Percentiles rank a stretch among this genome's conserved stretches.
Evolutionary conservation across 2,888 invertebrate species (phyloP).

Genomic region (Sinopyrophorus schimmeli): DNA sequence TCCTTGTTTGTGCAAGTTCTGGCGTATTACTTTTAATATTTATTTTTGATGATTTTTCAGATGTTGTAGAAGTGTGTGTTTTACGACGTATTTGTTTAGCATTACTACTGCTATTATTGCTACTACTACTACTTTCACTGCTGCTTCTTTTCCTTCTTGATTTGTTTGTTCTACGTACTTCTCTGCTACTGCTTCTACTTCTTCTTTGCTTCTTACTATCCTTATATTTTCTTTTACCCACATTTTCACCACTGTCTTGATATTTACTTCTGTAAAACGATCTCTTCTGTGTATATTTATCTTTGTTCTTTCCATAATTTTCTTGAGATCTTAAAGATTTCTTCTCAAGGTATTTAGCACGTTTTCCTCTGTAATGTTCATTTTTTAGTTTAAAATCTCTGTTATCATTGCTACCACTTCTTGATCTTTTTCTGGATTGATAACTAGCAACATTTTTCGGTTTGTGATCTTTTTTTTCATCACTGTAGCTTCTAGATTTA

Average conservation of each 20-base stretch:
- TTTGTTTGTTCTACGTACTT: conserved; percentile 6
- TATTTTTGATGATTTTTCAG: no score
- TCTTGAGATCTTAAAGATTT: no score
- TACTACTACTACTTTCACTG: conserved; percentile 1
- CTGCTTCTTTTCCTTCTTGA: conserved; percentile 8
- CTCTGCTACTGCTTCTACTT: conserved; percentile 17
- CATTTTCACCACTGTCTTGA: no score
- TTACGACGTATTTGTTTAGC: background rate
- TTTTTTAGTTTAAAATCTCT: background rate
- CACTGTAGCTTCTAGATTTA: background rate
- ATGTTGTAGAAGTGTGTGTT: background rate
- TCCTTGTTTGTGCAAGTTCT: no score
- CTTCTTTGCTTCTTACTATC: no score
- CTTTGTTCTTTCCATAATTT: no score
- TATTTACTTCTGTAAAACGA: no score
- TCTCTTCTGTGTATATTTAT: no score
- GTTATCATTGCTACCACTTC: background rate
- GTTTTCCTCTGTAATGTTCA: background rate
- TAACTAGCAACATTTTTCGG: background rate
- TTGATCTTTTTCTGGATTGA: conserved; percentile 6
- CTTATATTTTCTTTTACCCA: conserved; percentile 2
- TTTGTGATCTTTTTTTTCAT: conserved; percentile 4
- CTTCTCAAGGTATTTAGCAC: background rate
- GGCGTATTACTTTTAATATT: no score
- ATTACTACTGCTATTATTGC: conserved; percentile 6